A percentile compares a stretch with the other conserved stretches of the same genome.
Evolutionary conservation across 35 echinoderm and acorn worm species (phyloP).

Genomic region (Nesometra sesokonis): DNA sequence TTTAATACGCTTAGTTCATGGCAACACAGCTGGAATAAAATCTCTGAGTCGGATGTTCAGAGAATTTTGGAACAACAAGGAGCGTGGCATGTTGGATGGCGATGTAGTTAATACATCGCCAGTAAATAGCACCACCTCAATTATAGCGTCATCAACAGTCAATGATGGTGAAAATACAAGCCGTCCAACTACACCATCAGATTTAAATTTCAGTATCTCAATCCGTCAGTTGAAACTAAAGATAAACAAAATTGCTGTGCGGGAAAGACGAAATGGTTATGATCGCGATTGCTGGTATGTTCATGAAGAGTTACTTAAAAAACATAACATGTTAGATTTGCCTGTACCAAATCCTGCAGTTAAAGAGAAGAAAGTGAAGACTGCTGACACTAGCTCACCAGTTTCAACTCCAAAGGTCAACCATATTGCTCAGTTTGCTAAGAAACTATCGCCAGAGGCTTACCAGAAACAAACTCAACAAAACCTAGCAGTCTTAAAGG

Average conservation of each 20-base stretch:
- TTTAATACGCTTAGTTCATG: slow-evolving; percentile 73
- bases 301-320: slow-evolving; percentile 45
- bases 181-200: background rate
- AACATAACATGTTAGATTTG: slow-evolving; percentile 51
- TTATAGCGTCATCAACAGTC: background rate
- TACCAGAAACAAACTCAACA: background rate
- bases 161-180: background rate
- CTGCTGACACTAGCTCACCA: background rate
- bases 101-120: background rate
- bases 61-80: slow-evolving; percentile 69
- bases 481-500: background rate
- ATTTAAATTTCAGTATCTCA: slow-evolving; percentile 48
- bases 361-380: background rate
- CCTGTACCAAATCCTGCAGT: slow-evolving; percentile 33
- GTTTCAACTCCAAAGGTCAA: background rate
- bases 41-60: slow-evolving; percentile 69
- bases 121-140: background rate
- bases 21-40: slow-evolving; percentile 80
- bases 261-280: slow-evolving; percentile 48
- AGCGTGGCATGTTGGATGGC: background rate
- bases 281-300: slow-evolving; percentile 90
- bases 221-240: slow-evolving; percentile 77
- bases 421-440: background rate
- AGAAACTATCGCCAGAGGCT: background rate
- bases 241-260: slow-evolving; percentile 62